phyloP scores from a whole-genome alignment of 2,797 vertebrate genomes.

The Anolis apletophallus region DNA sequence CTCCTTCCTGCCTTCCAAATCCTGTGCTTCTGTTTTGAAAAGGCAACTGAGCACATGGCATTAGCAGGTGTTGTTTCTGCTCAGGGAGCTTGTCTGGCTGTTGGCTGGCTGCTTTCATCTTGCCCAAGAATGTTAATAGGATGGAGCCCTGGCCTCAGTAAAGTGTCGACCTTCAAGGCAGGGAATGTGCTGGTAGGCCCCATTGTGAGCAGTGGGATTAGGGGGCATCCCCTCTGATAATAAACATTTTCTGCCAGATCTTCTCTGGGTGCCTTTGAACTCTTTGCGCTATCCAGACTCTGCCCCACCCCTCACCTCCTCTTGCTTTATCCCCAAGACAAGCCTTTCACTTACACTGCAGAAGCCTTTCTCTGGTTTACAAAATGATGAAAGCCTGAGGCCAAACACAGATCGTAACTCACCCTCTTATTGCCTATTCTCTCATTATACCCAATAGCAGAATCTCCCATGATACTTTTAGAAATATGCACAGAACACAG shows the following conservation, averaged over 20 bases:
- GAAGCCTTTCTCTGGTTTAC: background rate
- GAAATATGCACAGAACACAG: background rate
- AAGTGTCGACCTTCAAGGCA: slow-evolving; percentile 19
- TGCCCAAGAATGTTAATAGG: slow-evolving; percentile 42
- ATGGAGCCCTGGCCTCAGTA: slow-evolving; percentile 24
- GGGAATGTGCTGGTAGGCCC: slow-evolving; percentile 7
- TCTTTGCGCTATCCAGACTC: background rate
- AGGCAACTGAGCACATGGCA: slow-evolving; percentile 19
- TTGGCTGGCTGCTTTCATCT: slow-evolving; percentile 36
- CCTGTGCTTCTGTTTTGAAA: slow-evolving; percentile 19
- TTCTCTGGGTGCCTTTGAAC: slow-evolving; percentile 28
- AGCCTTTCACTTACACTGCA: background rate
- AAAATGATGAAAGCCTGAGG: background rate
- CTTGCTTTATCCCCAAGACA: background rate
- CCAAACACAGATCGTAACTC: background rate
- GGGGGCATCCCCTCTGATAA: slow-evolving; percentile 21
- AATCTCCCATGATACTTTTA: background rate
- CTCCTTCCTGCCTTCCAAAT: slow-evolving; percentile 1
- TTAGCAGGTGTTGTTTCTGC: slow-evolving; percentile 39
- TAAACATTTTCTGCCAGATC: slow-evolving; percentile 22
- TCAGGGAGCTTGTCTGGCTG: slow-evolving; percentile 18
- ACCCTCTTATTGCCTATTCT: background rate
- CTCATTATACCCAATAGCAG: background rate
- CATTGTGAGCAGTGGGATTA: background rate
- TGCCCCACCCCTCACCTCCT: background rate